These are phyloP conservation scores for Drosophila antonietae DNA, from an alignment of 2,888 invertebrate genomes.

Conservation along the genomic window DNA sequence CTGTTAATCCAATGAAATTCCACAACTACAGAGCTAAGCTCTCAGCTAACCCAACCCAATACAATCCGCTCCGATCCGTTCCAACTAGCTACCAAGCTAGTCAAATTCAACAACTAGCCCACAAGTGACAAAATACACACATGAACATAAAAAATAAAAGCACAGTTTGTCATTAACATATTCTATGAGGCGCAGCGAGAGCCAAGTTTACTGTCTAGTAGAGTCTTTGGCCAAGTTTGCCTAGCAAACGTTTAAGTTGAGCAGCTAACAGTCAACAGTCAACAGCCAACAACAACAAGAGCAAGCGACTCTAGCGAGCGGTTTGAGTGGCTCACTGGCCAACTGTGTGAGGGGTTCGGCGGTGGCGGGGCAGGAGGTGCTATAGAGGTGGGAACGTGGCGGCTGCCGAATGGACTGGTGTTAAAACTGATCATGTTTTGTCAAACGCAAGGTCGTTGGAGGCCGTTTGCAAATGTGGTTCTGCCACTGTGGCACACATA, in stretches of 20 bases:
- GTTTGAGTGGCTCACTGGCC: constrained; percentile 23
- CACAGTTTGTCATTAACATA: constrained; percentile 69
- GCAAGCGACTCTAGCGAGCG: constrained; percentile 29
- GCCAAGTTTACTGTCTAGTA: constrained; percentile 17
- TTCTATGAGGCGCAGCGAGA: constrained; percentile 46
- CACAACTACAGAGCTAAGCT: constrained; percentile 14
- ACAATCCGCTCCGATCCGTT: constrained; percentile 17
- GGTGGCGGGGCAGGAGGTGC: constrained; percentile 4
- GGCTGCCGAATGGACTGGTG: constrained; percentile 60
- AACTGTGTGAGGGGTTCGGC: neutral
- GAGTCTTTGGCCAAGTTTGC: constrained; percentile 66
- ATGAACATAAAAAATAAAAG: constrained; percentile 71
- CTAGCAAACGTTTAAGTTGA: constrained; percentile 64
- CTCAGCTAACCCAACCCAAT: constrained; percentile 20
- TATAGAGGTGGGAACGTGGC: constrained; percentile 12
- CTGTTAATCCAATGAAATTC: constrained; percentile 33
- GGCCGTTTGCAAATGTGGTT: constrained; percentile 82
- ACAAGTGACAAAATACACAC: constrained; percentile 72
- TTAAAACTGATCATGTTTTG: constrained; percentile 80
- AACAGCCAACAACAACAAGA: constrained; percentile 28
- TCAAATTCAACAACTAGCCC: constrained; percentile 45
- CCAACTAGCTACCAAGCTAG: constrained; percentile 26
- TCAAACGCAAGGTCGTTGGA: constrained; percentile 83
- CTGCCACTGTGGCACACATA: constrained; percentile 79
- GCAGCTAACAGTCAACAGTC: constrained; percentile 43